Evolutionary conservation across 2,113 vertebrate species (phyloP), one percentile per base, ranked within the genome.

Genomic region (Gambusia affinis): DNA sequence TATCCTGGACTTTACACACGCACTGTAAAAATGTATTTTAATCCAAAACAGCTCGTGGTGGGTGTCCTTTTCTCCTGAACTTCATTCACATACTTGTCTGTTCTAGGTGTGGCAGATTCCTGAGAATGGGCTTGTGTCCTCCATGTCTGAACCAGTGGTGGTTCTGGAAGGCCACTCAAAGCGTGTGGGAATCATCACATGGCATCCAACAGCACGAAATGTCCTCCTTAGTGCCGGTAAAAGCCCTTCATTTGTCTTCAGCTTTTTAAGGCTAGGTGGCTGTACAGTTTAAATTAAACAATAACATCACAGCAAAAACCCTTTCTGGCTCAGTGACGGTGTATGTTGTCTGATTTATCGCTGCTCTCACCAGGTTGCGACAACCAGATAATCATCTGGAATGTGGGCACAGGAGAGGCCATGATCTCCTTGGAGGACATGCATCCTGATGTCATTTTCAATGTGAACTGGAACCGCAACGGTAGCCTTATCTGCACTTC

Each of bases 31-130:
- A 39, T 39, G 12, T 39, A 39, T 39, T 39, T 39, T 39, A 39
- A 39, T 39, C 12, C 63, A 64, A 12, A 2, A 33, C 19, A 4
- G 1, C 62, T n/a, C 11, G 14, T 67, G 64, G 24, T n/a, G 44
- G 10, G 33, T 60, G 15, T 61, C 24, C 47, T n/a, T 70, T 22
- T 28, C 63, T 30, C 7, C 4, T 27, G 17, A 64, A 22, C 51
- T 47, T 5, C 65, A 75, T 37, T 79, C 14, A 11, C 67, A 29
- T 67, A 67, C 4, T 33, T 74, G 67, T 73, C 15, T 39, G 57
- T 27, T 29, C 54, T 85, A 99, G 98, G 96, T 99, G 27, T 99
- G 98, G 98, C 96, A 98, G 94, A 97, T 99, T 75, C 97, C 98
- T 0, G 98, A 99, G 88, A 97, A 96, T 0, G 98, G 98, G 11